Evolutionary conservation across 1,140 invertebrate species (phyloP).

Genomic region (Panonychus citri): DNA sequence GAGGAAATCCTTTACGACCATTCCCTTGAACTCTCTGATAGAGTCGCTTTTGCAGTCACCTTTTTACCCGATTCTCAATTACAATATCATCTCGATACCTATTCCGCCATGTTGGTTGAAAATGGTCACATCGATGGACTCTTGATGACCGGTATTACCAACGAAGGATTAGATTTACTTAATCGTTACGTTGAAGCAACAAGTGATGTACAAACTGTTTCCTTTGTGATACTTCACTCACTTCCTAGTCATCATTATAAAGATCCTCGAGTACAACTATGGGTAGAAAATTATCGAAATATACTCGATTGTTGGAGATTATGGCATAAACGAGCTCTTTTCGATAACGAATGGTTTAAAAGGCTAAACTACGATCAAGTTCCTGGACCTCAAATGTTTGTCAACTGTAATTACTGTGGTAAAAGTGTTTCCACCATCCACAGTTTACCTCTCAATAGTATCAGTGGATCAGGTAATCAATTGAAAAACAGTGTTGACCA

Average conservation of each 20-base stretch:
- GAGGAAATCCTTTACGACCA: constrained; percentile 54
- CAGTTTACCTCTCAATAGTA: neutral
- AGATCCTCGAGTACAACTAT: constrained; percentile 34
- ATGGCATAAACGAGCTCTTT: constrained; percentile 49
- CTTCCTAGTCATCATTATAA: constrained; percentile 35
- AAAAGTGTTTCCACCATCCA: constrained; percentile 56
- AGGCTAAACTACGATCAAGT: constrained; percentile 32
- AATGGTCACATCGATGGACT: constrained; percentile 61
- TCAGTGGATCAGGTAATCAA: neutral
- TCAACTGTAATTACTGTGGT: constrained; percentile 81
- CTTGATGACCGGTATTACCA: constrained; percentile 45
- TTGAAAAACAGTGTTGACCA: neutral
- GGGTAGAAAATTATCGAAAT: constrained; percentile 48
- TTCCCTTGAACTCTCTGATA: constrained; percentile 57
- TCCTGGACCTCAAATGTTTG: constrained; percentile 50
- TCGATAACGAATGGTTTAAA: constrained; percentile 44
- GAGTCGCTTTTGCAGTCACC: constrained; percentile 76
- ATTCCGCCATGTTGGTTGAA: constrained; percentile 41
- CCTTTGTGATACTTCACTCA: constrained; percentile 49
- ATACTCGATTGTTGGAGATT: constrained; percentile 53
- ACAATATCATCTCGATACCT: constrained; percentile 44
- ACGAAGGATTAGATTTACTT: constrained; percentile 40
- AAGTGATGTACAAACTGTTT: constrained; percentile 73
- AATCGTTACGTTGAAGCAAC: constrained; percentile 71
- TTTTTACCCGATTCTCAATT: constrained; percentile 53